These are phyloP conservation scores for Napeogenes sylphis DNA, from an alignment of 2,888 invertebrate genomes.

Conservation along the genomic window DNA sequence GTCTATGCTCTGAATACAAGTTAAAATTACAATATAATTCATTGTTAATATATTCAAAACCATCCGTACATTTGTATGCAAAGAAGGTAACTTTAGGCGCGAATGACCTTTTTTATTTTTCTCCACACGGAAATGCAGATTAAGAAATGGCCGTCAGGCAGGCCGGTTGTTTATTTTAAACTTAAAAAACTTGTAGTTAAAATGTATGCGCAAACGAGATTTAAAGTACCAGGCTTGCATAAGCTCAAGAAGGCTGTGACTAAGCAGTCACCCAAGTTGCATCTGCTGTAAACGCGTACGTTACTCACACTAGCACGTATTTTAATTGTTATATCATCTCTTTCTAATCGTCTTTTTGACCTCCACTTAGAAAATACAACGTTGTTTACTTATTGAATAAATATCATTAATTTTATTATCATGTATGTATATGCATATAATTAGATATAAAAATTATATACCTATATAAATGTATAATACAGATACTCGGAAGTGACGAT, in stretches of 20 bases:
- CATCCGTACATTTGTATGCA: constrained; percentile 36
- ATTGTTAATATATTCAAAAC: constrained; percentile 24
- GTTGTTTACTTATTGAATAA: neutral
- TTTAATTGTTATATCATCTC: constrained; percentile 60
- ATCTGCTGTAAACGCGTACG: constrained; percentile 48
- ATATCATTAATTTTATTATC: neutral
- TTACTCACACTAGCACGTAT: constrained; percentile 47
- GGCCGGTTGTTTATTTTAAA: constrained; percentile 67
- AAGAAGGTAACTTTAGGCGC: constrained; percentile 53
- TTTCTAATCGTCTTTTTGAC: constrained; percentile 51
- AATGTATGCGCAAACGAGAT: constrained; percentile 74
- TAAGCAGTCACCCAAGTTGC: constrained; percentile 50
- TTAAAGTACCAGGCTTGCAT: constrained; percentile 67
- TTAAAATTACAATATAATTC: constrained; percentile 22
- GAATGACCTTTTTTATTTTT: constrained; percentile 68
- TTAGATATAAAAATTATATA: constrained; percentile 22
- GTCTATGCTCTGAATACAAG: constrained; percentile 2
- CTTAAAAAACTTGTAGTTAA: constrained; percentile 65
- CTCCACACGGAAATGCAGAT: constrained; percentile 72
- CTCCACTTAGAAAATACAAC: constrained; percentile 11
- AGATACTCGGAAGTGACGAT: constrained; percentile 69
- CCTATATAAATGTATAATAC: constrained; percentile 32
- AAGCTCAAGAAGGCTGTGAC: constrained; percentile 46
- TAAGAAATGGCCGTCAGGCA: constrained; percentile 62
- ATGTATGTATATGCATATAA: neutral